Conservation (phyloP, 2,113 vertebrate species). For the Oostethus manadensis region DNA sequence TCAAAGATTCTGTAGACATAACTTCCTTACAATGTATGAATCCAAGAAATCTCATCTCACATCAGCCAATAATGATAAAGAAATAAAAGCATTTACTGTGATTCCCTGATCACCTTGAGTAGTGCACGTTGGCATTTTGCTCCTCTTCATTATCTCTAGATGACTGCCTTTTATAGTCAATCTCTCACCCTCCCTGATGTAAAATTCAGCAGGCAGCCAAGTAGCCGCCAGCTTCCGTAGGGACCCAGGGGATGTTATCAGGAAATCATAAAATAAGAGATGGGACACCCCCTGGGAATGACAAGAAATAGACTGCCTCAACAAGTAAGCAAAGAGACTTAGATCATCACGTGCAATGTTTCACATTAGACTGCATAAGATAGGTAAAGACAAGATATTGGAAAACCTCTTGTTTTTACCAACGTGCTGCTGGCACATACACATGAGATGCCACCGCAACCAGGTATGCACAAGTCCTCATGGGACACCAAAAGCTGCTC, state of each 20-base stretch:
- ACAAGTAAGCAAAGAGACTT: conserved; percentile 48
- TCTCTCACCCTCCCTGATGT: conserved; percentile 56
- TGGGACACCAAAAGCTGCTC: conserved; percentile 22
- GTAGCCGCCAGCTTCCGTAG: conserved; percentile 49
- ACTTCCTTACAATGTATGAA: conserved; percentile 18
- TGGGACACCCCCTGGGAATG: conserved; percentile 52
- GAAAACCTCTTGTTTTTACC: conserved; percentile 26
- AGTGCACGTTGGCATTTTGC: conserved; percentile 61
- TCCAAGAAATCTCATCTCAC: conserved; percentile 18
- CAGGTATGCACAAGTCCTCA: conserved; percentile 20
- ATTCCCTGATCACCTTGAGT: conserved; percentile 52
- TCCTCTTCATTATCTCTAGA: conserved; percentile 72
- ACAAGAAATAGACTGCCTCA: conserved; percentile 49
- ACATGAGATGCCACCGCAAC: conserved; percentile 23
- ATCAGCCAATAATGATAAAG: conserved; percentile 39
- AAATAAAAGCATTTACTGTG: conserved; percentile 44
- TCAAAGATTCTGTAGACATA: conserved; percentile 27
- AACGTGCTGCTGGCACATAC: conserved; percentile 5
- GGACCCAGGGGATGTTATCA: conserved; percentile 65
- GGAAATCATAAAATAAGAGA: conserved; percentile 66
- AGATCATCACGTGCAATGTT: conserved; percentile 20
- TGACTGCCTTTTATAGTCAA: conserved; percentile 67
- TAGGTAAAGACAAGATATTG: conserved; percentile 28
- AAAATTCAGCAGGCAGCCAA: conserved; percentile 58
- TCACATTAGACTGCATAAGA: conserved; percentile 29